Base-by-base conservation (phyloP, 2,113 vertebrate genomes). In the Campylorhamphus procurvoides region DNA sequence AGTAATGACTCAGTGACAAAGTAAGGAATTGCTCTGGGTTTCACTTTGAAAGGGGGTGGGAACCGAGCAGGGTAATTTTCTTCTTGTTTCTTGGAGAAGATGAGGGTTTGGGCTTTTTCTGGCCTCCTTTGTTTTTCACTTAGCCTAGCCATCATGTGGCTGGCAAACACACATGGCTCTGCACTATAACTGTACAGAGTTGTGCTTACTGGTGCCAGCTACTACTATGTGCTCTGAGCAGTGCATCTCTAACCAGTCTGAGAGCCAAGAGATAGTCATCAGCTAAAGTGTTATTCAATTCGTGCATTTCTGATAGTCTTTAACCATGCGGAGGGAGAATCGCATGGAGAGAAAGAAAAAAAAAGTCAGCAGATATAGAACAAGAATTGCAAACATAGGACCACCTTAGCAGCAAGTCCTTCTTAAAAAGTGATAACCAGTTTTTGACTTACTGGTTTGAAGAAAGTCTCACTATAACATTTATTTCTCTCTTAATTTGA, bases 41-140 rank as follows among this genome's bases (percentile, higher is more conserved):
- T 58, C 14, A n/a, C 59, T 89, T 60, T 79, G 71, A 90, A 89
- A 25, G 42, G 28, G 9, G n/a, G 40, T 69, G 29, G 52, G 66
- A 93, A 73, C 9, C 0, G 0, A 39, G 11, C 28, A 37, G 55
- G 0, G 2, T 16, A 37, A 58, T 80, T 82, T 91, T 28, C 19
- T 73, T 58, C 44, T 58, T 28, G 5, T 52, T 84, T 35, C 39
- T 46, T 31, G 11, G 2, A 33, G 12, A 14, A 3, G 14, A 7
- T 37, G 37, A 28, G 25, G 28, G 13, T 28, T 42, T 72, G 9
- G 11, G 2, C 0, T 0, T 9, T 22, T 56, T 47, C 62, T 33
- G 5, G 22, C 20, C 14, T 52, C n/a, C 4, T 69, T 50, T 66
- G 10, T 40, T 68, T 64, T 75, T 83, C 37, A 18, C 7, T 58